A percentile compares a stretch with the other conserved stretches of the same genome.
These are phyloP conservation scores for Drosophila aldrichi DNA, from an alignment of 2,888 invertebrate genomes.

Conservation along the genomic window DNA sequence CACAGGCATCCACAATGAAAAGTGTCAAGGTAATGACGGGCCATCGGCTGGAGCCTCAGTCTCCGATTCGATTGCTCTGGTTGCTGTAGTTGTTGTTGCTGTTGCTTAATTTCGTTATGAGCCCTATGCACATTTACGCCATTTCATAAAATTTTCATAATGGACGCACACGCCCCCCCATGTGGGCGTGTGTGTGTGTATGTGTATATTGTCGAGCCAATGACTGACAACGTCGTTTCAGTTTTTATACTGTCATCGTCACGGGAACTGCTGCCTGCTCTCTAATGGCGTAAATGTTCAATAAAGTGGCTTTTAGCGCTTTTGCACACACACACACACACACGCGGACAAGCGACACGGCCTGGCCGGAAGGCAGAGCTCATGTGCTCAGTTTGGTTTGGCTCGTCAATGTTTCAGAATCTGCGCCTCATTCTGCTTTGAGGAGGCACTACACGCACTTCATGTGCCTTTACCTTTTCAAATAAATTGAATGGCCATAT, in stretches of 20 bases:
- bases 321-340: conserved; percentile 22
- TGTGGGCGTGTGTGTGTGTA: conserved; percentile 2
- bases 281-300: conserved; percentile 81
- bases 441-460: conserved; percentile 68
- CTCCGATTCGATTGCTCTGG: conserved; percentile 1
- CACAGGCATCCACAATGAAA: conserved; percentile 23
- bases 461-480: conserved; percentile 58
- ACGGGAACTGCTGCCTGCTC: conserved; percentile 48
- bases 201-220: conserved; percentile 44
- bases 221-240: conserved; percentile 78
- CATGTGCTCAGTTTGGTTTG: conserved; percentile 39
- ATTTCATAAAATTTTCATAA: conserved; percentile 80
- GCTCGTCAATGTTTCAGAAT: conserved; percentile 57
- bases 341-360: conserved; percentile 11
- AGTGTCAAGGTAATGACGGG: conserved; percentile 48
- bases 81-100: conserved; percentile 31
- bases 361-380: conserved; percentile 50
- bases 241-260: conserved; percentile 69
- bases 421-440: conserved; percentile 60
- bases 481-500: conserved; percentile 64
- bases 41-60: conserved; percentile 21
- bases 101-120: conserved; percentile 74
- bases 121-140: conserved; percentile 76
- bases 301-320: conserved; percentile 79
- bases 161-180: conserved; percentile 49